Evolutionary conservation across 2,113 vertebrate species (phyloP), one percentile per base, ranked within the genome.

Genomic region (Ahaetulla prasina): DNA sequence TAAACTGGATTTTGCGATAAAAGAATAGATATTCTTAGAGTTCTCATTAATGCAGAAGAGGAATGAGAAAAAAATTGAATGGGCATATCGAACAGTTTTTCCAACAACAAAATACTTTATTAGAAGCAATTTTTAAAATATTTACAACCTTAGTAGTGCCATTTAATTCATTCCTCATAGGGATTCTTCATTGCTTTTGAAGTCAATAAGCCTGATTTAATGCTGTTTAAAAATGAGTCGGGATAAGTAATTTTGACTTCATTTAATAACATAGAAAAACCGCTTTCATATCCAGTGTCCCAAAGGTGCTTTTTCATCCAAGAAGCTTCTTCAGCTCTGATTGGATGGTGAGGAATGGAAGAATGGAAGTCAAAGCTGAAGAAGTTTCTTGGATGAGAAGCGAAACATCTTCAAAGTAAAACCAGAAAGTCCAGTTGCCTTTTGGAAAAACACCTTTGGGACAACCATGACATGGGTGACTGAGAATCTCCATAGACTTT

Each of bases 11-110:
- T 85, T 85, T 85, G 84, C 1, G 8, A 47, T 47, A 85, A 25
- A 85, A 74, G 10, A 45, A 43, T 12, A 85, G 22, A 88, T 20
- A 55, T 12, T 20, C 35, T 11, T 88, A 22, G 39, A n/a, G 53
- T n/a, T 20, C 22, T 47, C 27, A 47, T 86, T 85, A 91, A 91
- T 55, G n/a, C 93, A 47, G 88, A 93, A 92, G 90, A 94, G 91
- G 5, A 85, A 90, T 54, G 86, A 39, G 39, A 89, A 74, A 86
- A 63, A 85, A 57, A 11, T 85, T 39, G 22, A 27, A 6, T 63
- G 43, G 93, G n/a, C 43, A 90, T 87, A 63, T 60, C 27, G 18
- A 93, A 11, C 50, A 68, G 49, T 18, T 52, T 94, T 92, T 43
- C 5, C 27, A 50, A 60, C 6, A 20, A 68, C 68, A 39, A 89